Conservation (phyloP, 1,140 invertebrate genomes). For the Leptinotarsa undecemlineata region DNA sequence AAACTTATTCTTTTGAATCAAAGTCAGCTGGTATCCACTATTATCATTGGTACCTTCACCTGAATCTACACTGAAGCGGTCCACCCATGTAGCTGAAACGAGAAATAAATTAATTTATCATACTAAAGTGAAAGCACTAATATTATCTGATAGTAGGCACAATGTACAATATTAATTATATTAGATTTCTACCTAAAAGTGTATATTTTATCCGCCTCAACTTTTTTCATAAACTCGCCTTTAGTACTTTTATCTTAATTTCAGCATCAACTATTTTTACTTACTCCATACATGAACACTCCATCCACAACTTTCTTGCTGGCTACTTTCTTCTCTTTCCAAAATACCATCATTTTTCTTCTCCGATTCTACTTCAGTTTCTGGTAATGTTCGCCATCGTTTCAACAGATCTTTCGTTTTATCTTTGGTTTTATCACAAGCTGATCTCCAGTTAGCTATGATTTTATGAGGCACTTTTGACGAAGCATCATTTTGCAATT, state of each 20-base stretch:
- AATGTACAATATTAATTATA: no score
- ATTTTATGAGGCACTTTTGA: slow-evolving; percentile 68
- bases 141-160: no score
- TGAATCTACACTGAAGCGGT: slow-evolving; percentile 67
- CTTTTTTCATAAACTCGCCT: slow-evolving; percentile 12
- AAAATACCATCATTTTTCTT: slow-evolving; percentile 44
- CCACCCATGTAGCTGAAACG: slow-evolving; percentile 68
- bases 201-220: no score
- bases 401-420: slow-evolving; percentile 70
- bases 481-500: slow-evolving; percentile 50
- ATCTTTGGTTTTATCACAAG: slow-evolving; percentile 71
- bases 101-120: not conserved
- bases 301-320: slow-evolving; percentile 59
- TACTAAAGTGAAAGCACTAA: no score
- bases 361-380: slow-evolving; percentile 54
- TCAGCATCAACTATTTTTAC: slow-evolving; percentile 39
- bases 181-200: no score
- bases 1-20: slow-evolving; percentile 69
- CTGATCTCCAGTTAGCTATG: slow-evolving; percentile 69
- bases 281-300: slow-evolving; percentile 75
- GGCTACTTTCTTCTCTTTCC: slow-evolving; percentile 52
- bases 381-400: slow-evolving; percentile 68
- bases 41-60: slow-evolving; percentile 59
- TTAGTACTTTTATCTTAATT: not conserved
- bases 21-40: slow-evolving; percentile 61